A percentile compares a stretch with the other conserved stretches of the same genome.
Conservation (phyloP, 2,888 invertebrate genomes). For the Microplitis manilae region DNA sequence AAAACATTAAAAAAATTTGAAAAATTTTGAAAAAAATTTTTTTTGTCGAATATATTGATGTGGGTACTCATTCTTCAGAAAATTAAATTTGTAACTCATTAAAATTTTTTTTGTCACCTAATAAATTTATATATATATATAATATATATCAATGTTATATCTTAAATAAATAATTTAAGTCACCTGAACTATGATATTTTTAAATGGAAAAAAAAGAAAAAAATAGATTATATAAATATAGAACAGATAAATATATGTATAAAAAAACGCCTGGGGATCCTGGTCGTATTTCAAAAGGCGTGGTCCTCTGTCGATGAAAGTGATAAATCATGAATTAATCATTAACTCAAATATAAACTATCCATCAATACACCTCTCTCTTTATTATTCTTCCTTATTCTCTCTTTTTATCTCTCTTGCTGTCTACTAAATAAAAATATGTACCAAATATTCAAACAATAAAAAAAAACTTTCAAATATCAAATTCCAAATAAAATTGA, state of each 20-base stretch:
- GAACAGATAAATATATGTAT: not conserved
- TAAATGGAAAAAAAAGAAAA: not conserved
- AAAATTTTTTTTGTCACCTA: too few species aligned
- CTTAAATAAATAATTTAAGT: too few species aligned
- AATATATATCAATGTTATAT: too few species aligned
- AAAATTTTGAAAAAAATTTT: too few species aligned
- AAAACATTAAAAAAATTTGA: too few species aligned
- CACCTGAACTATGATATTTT: not conserved
- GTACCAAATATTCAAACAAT: not conserved
- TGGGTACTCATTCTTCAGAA: too few species aligned
- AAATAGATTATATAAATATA: not conserved
- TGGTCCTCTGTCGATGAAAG: not conserved
- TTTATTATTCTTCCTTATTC: not conserved
- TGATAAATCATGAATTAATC: conserved; percentile 1
- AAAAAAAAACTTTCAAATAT: not conserved
- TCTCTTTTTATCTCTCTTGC: not conserved
- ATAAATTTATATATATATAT: too few species aligned
- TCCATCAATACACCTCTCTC: not conserved
- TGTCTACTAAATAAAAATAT: not conserved
- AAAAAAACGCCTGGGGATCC: not conserved
- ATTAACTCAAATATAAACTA: not conserved
- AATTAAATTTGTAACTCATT: too few species aligned
- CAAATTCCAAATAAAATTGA: not conserved
- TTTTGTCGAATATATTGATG: too few species aligned
- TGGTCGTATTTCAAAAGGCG: not conserved